Evolutionary conservation across 2,113 vertebrate genomes (phyloP), one percentile per base, ranked within the genome.

Genomic region (Rousettus leschenaultii): DNA sequence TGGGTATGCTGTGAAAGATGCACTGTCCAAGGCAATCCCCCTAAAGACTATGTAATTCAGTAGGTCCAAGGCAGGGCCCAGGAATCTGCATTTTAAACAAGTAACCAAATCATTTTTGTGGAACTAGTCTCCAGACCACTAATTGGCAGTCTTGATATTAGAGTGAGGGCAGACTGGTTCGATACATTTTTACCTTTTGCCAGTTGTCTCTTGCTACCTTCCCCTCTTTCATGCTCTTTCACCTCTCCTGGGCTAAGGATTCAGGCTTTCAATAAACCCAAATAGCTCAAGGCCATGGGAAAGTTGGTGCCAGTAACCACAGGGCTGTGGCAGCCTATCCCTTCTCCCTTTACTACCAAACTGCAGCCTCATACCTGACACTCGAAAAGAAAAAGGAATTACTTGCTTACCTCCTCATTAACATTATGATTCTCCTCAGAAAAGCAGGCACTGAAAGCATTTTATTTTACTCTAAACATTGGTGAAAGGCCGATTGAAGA

Each of bases 351-450:
- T 66, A 28, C 82, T 61, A 21, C 18, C 33, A 51, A 94, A 79
- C 35, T 35, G 51, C 63, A 87, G 53, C 33, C 16, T 91, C 59
- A 55, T 35, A 10, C 57, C n/a, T 93, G 85, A 80, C 53, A 77
- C 51, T 35, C 53, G 21, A 83, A 87, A 63, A 35, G 51, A 51
- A 53, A 82, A 93, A 92, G n/a, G 74, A 91, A 93, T 93, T n/a
- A 53, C 59, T 90, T 74, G 68, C 30, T 85, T 28, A 48, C 43
- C 82, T 30, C n/a, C n/a, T 68, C 15, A 13, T 66, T 35, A 55
- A 51, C 61, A 38, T 57, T 38, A 35, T 40, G 51, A 80, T 40
- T 84, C 35, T 92, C 30, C 51, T 57, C 33, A 28, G 51, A 51
- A 84, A 77, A 90, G 82, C 59, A 75, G 82, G n/a, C 30, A 35